Conservation (phyloP, 2,888 invertebrate species). For the Epinotia bilunana region DNA sequence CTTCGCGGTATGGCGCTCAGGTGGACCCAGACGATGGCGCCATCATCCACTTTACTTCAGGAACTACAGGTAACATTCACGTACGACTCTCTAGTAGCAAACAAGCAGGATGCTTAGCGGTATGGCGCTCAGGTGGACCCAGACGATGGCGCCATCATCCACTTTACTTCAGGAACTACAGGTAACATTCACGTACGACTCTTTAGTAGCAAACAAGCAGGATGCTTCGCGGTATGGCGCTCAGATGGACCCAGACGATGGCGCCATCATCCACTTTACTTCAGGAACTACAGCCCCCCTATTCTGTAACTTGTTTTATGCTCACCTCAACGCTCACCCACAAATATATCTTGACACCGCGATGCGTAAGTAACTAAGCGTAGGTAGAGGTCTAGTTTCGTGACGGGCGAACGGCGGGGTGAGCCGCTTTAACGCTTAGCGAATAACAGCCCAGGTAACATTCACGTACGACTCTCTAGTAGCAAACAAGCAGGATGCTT, state of each 20-base stretch:
- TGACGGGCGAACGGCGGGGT: too few relatives aligned
- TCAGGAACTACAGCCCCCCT: constrained; percentile 87
- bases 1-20: constrained; percentile 74
- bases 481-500: constrained; percentile 58
- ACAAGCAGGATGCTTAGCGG: constrained; percentile 59
- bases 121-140: constrained; percentile 85
- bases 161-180: constrained; percentile 90
- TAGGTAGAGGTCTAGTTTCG: too few relatives aligned
- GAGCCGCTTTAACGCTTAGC: too few relatives aligned
- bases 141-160: constrained; percentile 90
- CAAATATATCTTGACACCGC: too few relatives aligned
- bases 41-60: constrained; percentile 93
- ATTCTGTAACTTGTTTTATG: too few relatives aligned
- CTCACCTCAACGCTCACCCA: too few relatives aligned
- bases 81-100: constrained; percentile 61
- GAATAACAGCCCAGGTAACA: too few relatives aligned
- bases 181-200: constrained; percentile 61
- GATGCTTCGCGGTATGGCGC: constrained; percentile 74
- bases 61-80: constrained; percentile 71
- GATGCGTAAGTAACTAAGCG: too few relatives aligned
- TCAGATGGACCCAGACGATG: constrained; percentile 87
- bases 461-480: constrained; percentile 61
- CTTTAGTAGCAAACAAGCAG: constrained; percentile 59
- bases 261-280: constrained; percentile 92
- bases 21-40: constrained; percentile 88